Conservation (phyloP, 2,888 invertebrate species). For the Tipula lateralis region DNA sequence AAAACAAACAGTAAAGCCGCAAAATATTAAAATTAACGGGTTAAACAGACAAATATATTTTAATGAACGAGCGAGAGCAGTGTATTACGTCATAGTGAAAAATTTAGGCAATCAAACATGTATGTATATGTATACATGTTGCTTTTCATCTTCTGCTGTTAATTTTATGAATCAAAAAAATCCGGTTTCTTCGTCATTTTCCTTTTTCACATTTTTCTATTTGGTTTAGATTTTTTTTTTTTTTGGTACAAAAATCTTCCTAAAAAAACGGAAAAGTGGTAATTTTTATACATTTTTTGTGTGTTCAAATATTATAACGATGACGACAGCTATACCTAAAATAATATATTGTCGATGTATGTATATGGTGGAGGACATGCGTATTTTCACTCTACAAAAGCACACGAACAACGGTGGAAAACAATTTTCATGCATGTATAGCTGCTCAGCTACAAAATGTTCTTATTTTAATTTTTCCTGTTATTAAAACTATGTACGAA, state of each 20-base stretch:
- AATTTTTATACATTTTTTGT: neutral
- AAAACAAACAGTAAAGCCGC: neutral
- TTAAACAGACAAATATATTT: neutral
- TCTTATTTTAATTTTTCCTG: neutral
- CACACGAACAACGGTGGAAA: neutral
- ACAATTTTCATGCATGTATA: neutral
- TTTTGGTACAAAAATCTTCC: neutral
- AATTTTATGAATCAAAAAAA: conserved; percentile 19
- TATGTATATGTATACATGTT: neutral
- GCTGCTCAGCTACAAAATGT: neutral
- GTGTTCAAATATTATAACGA: neutral
- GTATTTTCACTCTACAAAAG: neutral
- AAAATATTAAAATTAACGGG: neutral
- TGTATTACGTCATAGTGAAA: neutral
- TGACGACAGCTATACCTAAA: neutral
- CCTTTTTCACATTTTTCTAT: neutral
- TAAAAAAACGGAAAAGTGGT: neutral
- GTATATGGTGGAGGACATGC: neutral
- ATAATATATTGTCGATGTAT: neutral
- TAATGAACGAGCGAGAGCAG: neutral
- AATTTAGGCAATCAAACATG: neutral
- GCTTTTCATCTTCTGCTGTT: neutral
- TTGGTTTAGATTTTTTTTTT: neutral
- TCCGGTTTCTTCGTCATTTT: neutral
- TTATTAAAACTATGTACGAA: neutral